Base-by-base conservation (phyloP, 2,888 invertebrate genomes). In the Lasioglossum malachurum region DNA sequence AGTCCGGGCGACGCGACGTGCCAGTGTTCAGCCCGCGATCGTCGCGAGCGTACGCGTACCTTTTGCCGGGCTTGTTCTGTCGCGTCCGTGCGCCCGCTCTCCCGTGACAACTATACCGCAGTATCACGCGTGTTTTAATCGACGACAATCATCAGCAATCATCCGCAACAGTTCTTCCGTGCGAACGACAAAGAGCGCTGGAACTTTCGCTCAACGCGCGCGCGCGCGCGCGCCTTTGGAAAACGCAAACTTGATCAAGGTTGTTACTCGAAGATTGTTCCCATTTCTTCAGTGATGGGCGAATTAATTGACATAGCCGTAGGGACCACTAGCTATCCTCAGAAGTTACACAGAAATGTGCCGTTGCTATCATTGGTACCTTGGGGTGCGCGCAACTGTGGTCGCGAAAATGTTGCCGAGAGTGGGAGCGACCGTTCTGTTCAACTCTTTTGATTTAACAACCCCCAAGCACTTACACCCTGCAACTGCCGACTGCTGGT, bases 1-100 rank as follows among this genome's bases (percentile, higher is more conserved):
- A 91, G 92, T 93, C 93, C 91, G 92, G 93, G 92, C 91, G 92
- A 89, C 89, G 87, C 90, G 89, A 91, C 93, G 92, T 93, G 94
- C 92, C 95, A 95, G 95, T 95, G 93, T 93, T 92, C 94, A 94
- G 93, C 91, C 94, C 95, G 95, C 95, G 94, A 94, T 93, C 94
- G 94, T 93, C 91, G 94, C 92, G 95, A 95, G 94, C 93, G 94
- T 94, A 95, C 94, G 94, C 92, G 94, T 92, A 90, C 87, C 88
- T 88, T 90, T 35, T 12, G 31, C 5, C 53, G 31, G 67, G 14
- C 31, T 41, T 69, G 35, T 44, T 8, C 27, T 60, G 8, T 27
- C 67, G 31, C 67, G 67, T 67, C 19, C 31, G 16, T 16, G 31
- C 35, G 67, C 16, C 31, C 31, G 8, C 0, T 67, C 4, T 35